These are phyloP conservation scores for Pseudomugil tenellus DNA, from an alignment of 2,797 vertebrate species.

Conservation along the genomic window DNA sequence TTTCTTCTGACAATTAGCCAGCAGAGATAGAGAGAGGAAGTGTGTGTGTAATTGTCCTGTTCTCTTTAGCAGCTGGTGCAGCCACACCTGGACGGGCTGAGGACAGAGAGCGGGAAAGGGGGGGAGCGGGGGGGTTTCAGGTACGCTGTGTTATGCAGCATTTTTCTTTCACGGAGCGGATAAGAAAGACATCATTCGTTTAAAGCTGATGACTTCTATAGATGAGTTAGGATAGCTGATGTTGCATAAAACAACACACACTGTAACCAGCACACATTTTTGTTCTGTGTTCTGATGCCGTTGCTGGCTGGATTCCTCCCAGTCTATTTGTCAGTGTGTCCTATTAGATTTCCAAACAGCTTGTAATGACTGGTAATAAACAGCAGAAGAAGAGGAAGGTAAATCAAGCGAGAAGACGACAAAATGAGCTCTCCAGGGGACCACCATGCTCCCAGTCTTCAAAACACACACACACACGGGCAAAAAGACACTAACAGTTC, in stretches of 20 bases:
- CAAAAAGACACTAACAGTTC: slow-evolving; percentile 20
- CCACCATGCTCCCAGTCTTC: slow-evolving; percentile 73
- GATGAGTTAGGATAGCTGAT: slow-evolving; percentile 47
- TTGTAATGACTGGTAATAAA: slow-evolving; percentile 90
- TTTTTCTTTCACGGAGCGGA: not conserved
- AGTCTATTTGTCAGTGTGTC: slow-evolving; percentile 77
- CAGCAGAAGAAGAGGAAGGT: slow-evolving; percentile 84
- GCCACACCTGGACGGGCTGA: slow-evolving; percentile 82
- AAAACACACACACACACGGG: slow-evolving; percentile 51
- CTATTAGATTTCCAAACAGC: slow-evolving; percentile 89
- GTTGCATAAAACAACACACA: slow-evolving; percentile 43
- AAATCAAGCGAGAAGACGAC: slow-evolving; percentile 87
- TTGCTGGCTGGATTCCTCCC: slow-evolving; percentile 60
- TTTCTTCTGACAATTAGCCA: slow-evolving; percentile 86
- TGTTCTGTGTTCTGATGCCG: slow-evolving; percentile 33
- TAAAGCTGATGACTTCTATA: slow-evolving; percentile 38
- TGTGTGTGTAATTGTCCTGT: slow-evolving; percentile 61
- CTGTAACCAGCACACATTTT: slow-evolving; percentile 18
- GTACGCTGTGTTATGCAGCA: slow-evolving; percentile 23
- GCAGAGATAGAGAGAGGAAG: slow-evolving; percentile 61
- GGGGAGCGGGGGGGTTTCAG: slow-evolving; percentile 9
- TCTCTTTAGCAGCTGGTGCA: slow-evolving; percentile 82
- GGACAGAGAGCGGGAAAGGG: slow-evolving; percentile 9
- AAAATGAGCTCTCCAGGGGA: slow-evolving; percentile 86
- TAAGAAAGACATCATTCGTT: slow-evolving; percentile 62